These are phyloP conservation scores for Neodiprion virginianus DNA, from an alignment of 1,140 invertebrate genomes.

Conservation along the genomic window DNA sequence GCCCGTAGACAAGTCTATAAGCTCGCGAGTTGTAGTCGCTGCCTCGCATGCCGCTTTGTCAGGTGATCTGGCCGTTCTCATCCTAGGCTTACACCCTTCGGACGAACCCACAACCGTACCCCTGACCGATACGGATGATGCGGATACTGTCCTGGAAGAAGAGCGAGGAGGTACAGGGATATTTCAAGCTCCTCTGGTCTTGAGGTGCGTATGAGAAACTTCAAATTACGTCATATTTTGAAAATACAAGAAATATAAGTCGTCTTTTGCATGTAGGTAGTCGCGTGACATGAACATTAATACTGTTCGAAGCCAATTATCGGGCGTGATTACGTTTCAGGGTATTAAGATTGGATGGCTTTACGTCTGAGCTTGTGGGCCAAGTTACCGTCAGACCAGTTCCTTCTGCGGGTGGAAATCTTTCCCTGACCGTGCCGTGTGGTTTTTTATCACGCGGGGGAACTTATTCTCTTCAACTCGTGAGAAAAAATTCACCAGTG, in stretches of 20 bases:
- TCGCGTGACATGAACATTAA: too few species aligned
- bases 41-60: constrained; percentile 70
- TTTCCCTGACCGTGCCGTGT: constrained; percentile 68
- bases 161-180: constrained; percentile 21
- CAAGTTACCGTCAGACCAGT: constrained; percentile 45
- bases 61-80: constrained; percentile 68
- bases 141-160: constrained; percentile 31
- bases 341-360: constrained; percentile 50
- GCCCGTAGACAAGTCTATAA: constrained; percentile 38
- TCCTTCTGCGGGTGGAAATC: constrained; percentile 41
- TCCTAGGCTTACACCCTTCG: constrained; percentile 46
- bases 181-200: neutral
- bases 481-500: constrained; percentile 55
- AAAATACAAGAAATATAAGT: too few species aligned
- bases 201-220: neutral
- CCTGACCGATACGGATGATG: constrained; percentile 23
- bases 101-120: constrained; percentile 23
- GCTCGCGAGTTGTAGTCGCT: constrained; percentile 48
- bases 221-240: neutral
- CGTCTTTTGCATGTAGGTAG: too few species aligned
- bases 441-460: constrained; percentile 74
- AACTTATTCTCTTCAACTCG: constrained; percentile 57
- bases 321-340: constrained; percentile 27
- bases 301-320: too few species aligned
- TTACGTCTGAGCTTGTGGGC: constrained; percentile 53